phyloP scores from a whole-genome alignment of 2,113 vertebrate genomes.

The Saimiri boliviensis region DNA sequence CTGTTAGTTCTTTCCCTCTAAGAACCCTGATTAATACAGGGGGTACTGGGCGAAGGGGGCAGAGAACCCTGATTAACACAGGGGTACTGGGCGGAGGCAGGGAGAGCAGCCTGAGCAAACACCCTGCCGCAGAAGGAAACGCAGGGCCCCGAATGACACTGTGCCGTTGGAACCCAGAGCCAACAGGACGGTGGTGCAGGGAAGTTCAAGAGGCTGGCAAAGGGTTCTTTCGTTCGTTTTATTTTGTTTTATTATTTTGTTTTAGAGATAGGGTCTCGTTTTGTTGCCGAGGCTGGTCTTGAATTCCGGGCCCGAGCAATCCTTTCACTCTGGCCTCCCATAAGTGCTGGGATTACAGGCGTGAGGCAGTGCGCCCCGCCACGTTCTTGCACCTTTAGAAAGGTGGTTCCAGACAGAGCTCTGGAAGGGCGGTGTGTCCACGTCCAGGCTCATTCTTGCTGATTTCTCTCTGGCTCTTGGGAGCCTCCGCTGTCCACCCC shows the following conservation, averaged over 20 bases:
- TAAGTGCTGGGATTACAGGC: too few relatives aligned
- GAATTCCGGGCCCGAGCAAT: not conserved
- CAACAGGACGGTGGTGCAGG: rapidly evolving
- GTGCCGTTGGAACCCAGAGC: not conserved
- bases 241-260: too few relatives aligned
- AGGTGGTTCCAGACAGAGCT: not conserved
- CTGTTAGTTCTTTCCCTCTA: too few relatives aligned
- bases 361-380: rapidly evolving
- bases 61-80: too few relatives aligned
- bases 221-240: too few relatives aligned
- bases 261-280: too few relatives aligned
- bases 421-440: not conserved
- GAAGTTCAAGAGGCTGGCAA: not conserved
- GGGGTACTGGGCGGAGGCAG: not conserved
- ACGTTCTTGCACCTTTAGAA: not conserved
- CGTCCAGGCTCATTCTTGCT: rapidly evolving
- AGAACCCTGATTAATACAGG: too few relatives aligned
- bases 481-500: not conserved
- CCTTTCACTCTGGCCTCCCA: too few relatives aligned
- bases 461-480: not conserved
- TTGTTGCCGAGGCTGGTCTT: not conserved
- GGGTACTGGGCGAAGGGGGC: not conserved
- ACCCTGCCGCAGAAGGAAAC: not conserved
- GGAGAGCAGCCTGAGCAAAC: not conserved
- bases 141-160: not conserved